These are phyloP conservation scores for Carposina sasakii DNA, from an alignment of 1,140 invertebrate genomes.

Conservation along the genomic window DNA sequence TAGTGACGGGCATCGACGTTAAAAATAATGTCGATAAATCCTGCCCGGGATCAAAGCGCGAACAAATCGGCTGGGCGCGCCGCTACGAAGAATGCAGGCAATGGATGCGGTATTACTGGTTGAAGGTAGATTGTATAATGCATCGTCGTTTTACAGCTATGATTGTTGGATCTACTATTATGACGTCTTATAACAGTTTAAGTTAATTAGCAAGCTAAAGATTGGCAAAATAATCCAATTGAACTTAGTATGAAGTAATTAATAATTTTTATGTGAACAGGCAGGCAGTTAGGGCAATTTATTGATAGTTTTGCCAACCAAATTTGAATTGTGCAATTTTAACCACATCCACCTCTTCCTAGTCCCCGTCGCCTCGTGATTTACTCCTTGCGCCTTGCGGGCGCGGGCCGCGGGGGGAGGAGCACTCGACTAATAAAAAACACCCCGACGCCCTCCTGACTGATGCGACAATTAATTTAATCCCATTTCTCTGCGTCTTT, in stretches of 20 bases:
- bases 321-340: neutral
- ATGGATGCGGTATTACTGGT: constrained; percentile 40
- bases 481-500: constrained; percentile 70
- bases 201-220: no score
- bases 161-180: no score
- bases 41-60: constrained; percentile 62
- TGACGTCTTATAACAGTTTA: no score
- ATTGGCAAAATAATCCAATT: no score
- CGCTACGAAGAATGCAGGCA: constrained; percentile 16
- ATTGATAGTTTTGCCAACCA: neutral
- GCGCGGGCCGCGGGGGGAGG: constrained; percentile 22
- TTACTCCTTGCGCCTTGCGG: constrained; percentile 40
- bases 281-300: no score
- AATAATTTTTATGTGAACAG: no score
- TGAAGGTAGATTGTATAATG: no score
- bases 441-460: constrained; percentile 68
- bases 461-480: constrained; percentile 73
- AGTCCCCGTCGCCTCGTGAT: constrained; percentile 40
- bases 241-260: no score
- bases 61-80: constrained; percentile 55
- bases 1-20: constrained; percentile 62
- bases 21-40: constrained; percentile 72
- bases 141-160: no score
- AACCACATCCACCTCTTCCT: constrained; percentile 21
- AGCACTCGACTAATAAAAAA: constrained; percentile 69